Evolutionary conservation across 92 coral and sea anemone species (phyloP).

Genomic region (Meandrina meandrites): DNA sequence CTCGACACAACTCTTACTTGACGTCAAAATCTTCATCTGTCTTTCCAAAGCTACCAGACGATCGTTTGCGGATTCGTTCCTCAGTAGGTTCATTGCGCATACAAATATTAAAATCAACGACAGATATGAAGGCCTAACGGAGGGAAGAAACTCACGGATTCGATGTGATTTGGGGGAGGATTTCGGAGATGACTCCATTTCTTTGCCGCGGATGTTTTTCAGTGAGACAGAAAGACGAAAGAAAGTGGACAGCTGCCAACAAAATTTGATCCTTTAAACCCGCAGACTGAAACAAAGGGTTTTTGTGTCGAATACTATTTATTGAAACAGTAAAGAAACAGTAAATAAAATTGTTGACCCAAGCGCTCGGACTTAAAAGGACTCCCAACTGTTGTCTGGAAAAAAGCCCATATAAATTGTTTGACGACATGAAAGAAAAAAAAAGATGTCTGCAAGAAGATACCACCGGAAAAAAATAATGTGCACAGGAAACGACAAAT

Average conservation of each 20-base stretch:
- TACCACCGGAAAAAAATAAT: too few species aligned
- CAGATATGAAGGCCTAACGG: conserved; percentile 10
- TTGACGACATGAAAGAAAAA: too few species aligned
- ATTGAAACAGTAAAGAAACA: too few species aligned
- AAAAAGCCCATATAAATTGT: too few species aligned
- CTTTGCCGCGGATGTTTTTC: not conserved
- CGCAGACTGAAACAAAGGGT: not conserved
- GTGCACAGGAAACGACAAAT: too few species aligned
- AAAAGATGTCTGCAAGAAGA: too few species aligned
- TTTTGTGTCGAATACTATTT: too few species aligned
- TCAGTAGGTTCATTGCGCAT: not conserved
- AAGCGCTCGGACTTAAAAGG: too few species aligned
- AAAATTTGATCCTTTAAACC: conserved; percentile 1
- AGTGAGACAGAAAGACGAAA: not conserved
- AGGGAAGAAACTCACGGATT: not conserved
- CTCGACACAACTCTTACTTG: not conserved
- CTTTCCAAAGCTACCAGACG: conserved; percentile 1
- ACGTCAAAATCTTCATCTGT: not conserved
- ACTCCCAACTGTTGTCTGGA: too few species aligned
- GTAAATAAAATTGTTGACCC: too few species aligned
- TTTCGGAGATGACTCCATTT: not conserved
- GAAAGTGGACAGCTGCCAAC: conserved; percentile 3
- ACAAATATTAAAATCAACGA: not conserved
- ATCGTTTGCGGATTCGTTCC: conserved; percentile 1
- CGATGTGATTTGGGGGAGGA: conserved; percentile 11